Percentiles rank a stretch among this genome's conserved stretches.
These are phyloP conservation scores for Myrmophylax atrothorax DNA, from an alignment of 2,113 vertebrate genomes.

Conservation along the genomic window DNA sequence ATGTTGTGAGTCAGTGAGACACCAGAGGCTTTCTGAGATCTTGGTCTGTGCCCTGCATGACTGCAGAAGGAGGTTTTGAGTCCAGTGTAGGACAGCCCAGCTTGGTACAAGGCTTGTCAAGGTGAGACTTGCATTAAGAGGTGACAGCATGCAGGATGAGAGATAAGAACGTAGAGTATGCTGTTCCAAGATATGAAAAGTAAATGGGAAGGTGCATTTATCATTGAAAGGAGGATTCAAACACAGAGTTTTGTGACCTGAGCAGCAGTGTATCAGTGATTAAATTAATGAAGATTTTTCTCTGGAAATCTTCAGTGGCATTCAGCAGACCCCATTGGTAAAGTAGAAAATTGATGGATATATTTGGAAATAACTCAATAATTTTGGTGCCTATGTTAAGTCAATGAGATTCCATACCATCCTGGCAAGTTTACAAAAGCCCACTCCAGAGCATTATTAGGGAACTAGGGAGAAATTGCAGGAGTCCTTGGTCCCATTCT, in stretches of 20 bases:
- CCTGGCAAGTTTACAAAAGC: neutral
- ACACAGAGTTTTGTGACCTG: neutral
- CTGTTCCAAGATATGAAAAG: neutral
- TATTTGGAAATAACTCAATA: neutral
- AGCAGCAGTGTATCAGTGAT: neutral
- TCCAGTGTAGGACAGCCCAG: neutral
- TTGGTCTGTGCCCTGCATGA: neutral
- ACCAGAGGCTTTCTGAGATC: neutral
- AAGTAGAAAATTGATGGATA: neutral
- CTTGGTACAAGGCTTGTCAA: neutral
- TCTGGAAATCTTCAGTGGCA: neutral
- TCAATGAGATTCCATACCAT: neutral
- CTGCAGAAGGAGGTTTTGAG: neutral
- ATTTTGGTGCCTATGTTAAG: neutral
- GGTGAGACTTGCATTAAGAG: neutral
- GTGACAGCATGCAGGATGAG: neutral
- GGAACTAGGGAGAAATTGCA: neutral
- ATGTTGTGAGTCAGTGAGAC: neutral
- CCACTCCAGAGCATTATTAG: neutral
- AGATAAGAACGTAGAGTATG: neutral
- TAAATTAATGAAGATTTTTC: neutral
- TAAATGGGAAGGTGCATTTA: neutral
- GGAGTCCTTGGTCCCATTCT: neutral
- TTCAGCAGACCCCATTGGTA: rapidly evolving
- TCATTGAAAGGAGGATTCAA: neutral